A percentile compares a stretch with the other conserved stretches of the same genome.
phyloP scores from a whole-genome alignment of 2,888 invertebrate genomes.

The Patella ulyssiponensis region DNA sequence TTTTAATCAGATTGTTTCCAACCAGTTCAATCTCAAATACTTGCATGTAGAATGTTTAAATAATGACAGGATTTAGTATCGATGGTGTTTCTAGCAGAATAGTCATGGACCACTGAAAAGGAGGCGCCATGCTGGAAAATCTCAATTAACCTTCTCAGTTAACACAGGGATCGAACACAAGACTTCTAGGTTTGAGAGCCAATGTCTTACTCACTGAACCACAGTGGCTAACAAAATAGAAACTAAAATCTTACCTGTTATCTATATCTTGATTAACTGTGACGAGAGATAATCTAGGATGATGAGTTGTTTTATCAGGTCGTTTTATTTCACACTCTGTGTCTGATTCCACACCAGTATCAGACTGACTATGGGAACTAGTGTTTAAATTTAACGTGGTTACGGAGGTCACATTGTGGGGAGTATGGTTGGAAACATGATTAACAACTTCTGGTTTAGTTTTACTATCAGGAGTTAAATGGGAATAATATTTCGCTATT shows the following conservation, averaged over 20 bases:
- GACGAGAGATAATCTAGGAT: conserved; percentile 28
- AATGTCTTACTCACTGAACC: too few relatives aligned
- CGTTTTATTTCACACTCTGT: conserved; percentile 39
- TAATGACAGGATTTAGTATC: too few relatives aligned
- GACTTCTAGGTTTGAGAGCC: too few relatives aligned
- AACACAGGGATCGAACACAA: too few relatives aligned
- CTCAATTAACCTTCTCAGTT: too few relatives aligned
- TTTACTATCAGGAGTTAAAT: conserved; percentile 20
- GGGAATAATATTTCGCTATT: conserved; percentile 48
- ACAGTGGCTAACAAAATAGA: too few relatives aligned
- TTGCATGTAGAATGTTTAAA: too few relatives aligned
- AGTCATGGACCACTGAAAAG: too few relatives aligned
- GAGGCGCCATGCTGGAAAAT: too few relatives aligned
- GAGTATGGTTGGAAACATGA: conserved; percentile 37
- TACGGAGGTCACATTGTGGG: conserved; percentile 12
- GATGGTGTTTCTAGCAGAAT: too few relatives aligned
- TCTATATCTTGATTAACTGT: conserved; percentile 23
- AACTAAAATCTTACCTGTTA: conserved; percentile 13
- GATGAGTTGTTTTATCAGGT: conserved; percentile 29
- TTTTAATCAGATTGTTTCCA: too few relatives aligned
- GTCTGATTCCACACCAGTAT: conserved; percentile 45
- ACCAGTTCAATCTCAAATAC: too few relatives aligned
- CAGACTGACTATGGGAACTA: conserved; percentile 28
- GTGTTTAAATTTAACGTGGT: conserved; percentile 11
- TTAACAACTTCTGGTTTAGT: conserved; percentile 20